A percentile compares a stretch with the other conserved stretches of the same genome.
Evolutionary conservation across 1,140 invertebrate species (phyloP).

Genomic region (Scaptomyza hsui): DNA sequence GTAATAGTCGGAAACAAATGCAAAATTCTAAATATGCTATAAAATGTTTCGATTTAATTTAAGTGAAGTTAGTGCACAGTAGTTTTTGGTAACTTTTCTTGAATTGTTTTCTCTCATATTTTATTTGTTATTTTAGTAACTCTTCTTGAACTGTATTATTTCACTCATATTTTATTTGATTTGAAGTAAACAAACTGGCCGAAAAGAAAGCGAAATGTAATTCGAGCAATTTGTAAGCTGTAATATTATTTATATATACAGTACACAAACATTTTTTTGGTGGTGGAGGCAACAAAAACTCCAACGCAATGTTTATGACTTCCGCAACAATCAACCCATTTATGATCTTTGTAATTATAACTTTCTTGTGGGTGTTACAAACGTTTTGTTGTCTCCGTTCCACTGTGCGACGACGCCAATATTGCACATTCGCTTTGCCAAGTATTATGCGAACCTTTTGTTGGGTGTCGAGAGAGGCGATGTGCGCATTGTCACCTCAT

Average conservation of each 20-base stretch:
- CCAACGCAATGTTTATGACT: background rate
- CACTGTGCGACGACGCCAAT: constrained; percentile 5
- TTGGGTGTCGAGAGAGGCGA: constrained; percentile 20
- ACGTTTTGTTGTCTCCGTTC: background rate
- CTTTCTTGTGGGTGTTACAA: background rate
- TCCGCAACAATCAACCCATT: background rate
- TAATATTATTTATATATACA: too few relatives aligned
- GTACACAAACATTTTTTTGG: background rate
- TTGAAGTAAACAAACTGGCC: too few relatives aligned
- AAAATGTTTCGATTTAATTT: too few relatives aligned
- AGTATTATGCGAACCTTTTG: constrained; percentile 12
- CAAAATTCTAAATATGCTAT: too few relatives aligned
- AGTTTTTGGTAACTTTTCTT: too few relatives aligned
- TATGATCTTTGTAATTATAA: constrained; percentile 1
- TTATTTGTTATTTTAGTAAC: too few relatives aligned
- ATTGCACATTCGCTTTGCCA: constrained; percentile 4
- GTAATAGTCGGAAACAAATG: too few relatives aligned
- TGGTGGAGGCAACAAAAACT: background rate
- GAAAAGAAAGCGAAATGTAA: background rate
- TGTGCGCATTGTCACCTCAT: constrained; percentile 67
- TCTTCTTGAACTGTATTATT: too few relatives aligned
- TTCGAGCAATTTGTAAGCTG: background rate
- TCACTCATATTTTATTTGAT: too few relatives aligned
- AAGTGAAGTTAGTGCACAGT: too few relatives aligned
- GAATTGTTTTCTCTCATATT: too few relatives aligned